Percentiles rank a stretch among this genome's conserved stretches.
phyloP scores from a whole-genome alignment of 2,113 vertebrate species.

The Polypterus bichir region DNA sequence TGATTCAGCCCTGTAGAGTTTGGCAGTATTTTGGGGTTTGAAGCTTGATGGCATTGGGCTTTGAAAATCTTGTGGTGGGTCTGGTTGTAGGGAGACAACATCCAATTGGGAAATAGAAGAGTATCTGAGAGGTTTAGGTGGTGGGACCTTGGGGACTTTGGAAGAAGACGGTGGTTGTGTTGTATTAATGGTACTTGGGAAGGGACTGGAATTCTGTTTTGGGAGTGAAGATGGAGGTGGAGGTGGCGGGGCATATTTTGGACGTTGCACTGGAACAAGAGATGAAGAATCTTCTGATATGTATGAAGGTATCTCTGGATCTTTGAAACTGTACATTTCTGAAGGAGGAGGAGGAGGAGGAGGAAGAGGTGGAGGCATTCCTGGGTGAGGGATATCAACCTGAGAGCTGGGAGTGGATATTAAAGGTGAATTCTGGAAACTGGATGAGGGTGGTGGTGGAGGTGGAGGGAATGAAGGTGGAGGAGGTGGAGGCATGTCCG shows the following conservation, averaged over 20 bases:
- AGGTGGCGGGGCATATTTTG: constrained; percentile 44
- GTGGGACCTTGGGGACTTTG: constrained; percentile 37
- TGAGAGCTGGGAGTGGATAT: constrained; percentile 37
- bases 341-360: constrained; percentile 19
- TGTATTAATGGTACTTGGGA: constrained; percentile 49
- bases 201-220: constrained; percentile 40
- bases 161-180: constrained; percentile 43
- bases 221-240: constrained; percentile 24
- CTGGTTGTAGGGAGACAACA: constrained; percentile 23
- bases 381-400: constrained; percentile 31
- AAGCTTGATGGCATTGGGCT: constrained; percentile 43
- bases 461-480: constrained; percentile 39
- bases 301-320: constrained; percentile 32
- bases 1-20: constrained; percentile 36
- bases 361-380: constrained; percentile 8
- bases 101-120: constrained; percentile 41
- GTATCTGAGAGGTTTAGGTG: constrained; percentile 41
- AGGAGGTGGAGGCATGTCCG: constrained; percentile 53
- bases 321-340: constrained; percentile 1
- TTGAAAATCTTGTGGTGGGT: constrained; percentile 25
- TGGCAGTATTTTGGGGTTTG: constrained; percentile 50
- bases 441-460: constrained; percentile 15
- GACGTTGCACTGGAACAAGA: constrained; percentile 26
- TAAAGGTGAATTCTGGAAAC: constrained; percentile 24
- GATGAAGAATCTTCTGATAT: constrained; percentile 33